phyloP scores from a whole-genome alignment of 2,113 vertebrate species.

The Istiophorus platypterus region DNA sequence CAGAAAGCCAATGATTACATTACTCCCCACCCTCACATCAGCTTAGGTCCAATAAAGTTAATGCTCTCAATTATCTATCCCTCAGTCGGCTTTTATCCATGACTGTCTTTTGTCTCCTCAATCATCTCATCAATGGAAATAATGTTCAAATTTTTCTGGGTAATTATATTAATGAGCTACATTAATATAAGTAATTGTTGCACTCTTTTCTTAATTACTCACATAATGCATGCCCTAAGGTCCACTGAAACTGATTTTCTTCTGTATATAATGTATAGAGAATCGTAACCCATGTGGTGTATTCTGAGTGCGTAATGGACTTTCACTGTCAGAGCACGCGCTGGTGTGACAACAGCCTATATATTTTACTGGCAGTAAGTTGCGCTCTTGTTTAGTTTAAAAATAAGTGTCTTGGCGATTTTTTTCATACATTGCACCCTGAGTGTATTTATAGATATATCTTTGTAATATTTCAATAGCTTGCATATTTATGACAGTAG shows the following conservation, averaged over 20 bases:
- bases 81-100: conserved; percentile 45
- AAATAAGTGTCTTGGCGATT: too few relatives aligned
- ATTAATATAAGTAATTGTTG: not conserved
- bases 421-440: too few relatives aligned
- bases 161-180: conserved; percentile 43
- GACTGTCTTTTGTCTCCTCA: conserved; percentile 39
- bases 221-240: not conserved
- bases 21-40: conserved; percentile 46
- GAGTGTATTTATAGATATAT: not conserved
- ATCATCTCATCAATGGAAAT: conserved; percentile 51
- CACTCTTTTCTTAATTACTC: not conserved
- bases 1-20: conserved; percentile 71
- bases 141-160: conserved; percentile 13
- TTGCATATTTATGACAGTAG: conserved; percentile 31
- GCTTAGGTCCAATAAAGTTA: conserved; percentile 49
- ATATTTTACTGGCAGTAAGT: too few relatives aligned
- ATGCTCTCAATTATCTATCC: conserved; percentile 66
- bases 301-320: too few relatives aligned
- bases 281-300: not conserved
- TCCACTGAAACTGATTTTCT: not conserved
- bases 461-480: conserved; percentile 1
- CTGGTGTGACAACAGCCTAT: too few relatives aligned
- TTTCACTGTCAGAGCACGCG: too few relatives aligned
- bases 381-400: too few relatives aligned
- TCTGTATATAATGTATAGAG: not conserved